Base-by-base conservation (phyloP, 2,113 vertebrate species). In the Hippolais icterina region DNA sequence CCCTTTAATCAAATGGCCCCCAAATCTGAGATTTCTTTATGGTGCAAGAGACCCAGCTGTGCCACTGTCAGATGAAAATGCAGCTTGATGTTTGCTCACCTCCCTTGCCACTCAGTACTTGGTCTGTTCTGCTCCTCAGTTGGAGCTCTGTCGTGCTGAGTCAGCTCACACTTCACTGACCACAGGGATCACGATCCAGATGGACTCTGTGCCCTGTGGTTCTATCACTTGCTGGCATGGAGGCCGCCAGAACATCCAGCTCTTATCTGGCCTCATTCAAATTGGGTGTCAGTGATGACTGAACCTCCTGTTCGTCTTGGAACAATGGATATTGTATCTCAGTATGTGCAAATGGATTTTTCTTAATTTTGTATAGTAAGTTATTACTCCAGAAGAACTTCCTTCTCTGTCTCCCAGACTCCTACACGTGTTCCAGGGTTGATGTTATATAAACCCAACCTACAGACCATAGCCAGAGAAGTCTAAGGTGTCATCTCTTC, bases 161-260 rank as follows among this genome's bases (percentile, higher is more conserved):
- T 28, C 85, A 71, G 42, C 17, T 28, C 72, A 61, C 28, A 39
- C 20, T 50, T 85, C 57, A 11, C 35, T 66, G 75, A 68, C 35
- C 52, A 15, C 47, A 33, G 65, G 54, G 35, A 42, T 47, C 33
- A 39, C 0, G 0, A 29, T 10, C 44, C 42, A 39, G 66, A 29
- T 13, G 61, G 21, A 27, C 65, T 7, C 33, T 27, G 19, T 0
- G 0, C 42, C 56, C 39, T 52, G 47, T 33, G 37, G 8, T 11
- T 47, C 16, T 53, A 7, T 57, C 78, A 16, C 42, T 57, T 39
- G 23, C 17, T 31, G 42, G 27, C 10, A 46, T 18, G 31, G 19
- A 59, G 41, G 64, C 47, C 46, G 46, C 15, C 19, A 29, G 65
- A 66, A 66, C 24, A 50, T 87, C 39, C 12, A 49, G 11, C 24